Evolutionary conservation across 92 coral and sea anemone genomes (phyloP), one percentile per base, ranked within the genome.

Genomic region (Epizoanthus rinbou): DNA sequence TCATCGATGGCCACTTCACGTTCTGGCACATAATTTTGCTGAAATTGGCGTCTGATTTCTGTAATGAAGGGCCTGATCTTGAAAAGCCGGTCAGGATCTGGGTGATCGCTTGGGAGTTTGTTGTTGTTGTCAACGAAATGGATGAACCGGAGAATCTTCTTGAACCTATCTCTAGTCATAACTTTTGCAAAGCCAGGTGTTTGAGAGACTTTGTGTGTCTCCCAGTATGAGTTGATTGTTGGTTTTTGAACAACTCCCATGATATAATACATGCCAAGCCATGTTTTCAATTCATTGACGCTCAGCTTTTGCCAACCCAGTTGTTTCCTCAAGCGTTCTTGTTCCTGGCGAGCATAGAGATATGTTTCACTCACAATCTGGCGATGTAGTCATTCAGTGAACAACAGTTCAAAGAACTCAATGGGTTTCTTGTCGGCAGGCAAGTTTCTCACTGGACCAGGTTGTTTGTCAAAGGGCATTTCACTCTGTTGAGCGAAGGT

Each of bases 231-330:
- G 22, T 64, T 57, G 62, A 75, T 71, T 28, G 67, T 62, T 73
- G 56, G 83, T 64, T 75, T 85, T 85, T 86, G 81, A 24, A 58
- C 81, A 19, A 86, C 43, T 86, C 89, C 89, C 85, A 86, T 80
- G 76, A 84, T 84, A 72, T 59, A 80, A 71, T 86, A 86, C 41
- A 86, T 58, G 31, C 81, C 85, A 33, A 86, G 85, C 89, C 81
- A 86, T n/a, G 85, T 78, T 22, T 76, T 67, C 25, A 85, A 85
- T 76, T 85, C 57, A 21, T 79, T 76, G 73, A 86, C 79, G 23
- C 74, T 68, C 70, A 86, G 71, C 89, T 86, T 66, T 74, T 74
- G 79, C 89, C 89, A 70, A 21, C 50, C 66, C 22, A 86, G 75
- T 78, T 86, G 73, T 80, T 86, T 80, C 70, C 89, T 75, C 53